Conservation (phyloP, 2,888 invertebrate species). For the Fragum whitleyi region DNA sequence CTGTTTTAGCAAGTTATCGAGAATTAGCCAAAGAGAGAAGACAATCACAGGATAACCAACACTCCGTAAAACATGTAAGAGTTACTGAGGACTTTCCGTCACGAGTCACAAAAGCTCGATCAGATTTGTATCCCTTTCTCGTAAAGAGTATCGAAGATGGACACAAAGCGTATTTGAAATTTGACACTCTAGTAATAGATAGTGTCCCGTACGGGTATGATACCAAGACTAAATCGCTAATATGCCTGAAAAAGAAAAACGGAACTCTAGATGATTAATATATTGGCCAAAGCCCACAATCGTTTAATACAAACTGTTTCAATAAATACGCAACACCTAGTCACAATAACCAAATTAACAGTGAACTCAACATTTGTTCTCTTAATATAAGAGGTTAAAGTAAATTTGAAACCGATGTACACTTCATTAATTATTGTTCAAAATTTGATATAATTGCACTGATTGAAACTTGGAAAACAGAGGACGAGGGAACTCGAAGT, state of each 20-base stretch:
- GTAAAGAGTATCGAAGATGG: not conserved
- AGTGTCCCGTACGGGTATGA: not conserved
- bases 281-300: not conserved
- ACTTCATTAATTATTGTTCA: not conserved
- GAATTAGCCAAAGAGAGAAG: not conserved
- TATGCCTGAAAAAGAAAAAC: not conserved
- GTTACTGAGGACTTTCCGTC: conserved; percentile 1
- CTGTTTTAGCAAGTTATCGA: not conserved
- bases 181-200: not conserved
- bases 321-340: too few species aligned
- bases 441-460: conserved; percentile 6
- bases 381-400: too few species aligned
- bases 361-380: too few species aligned
- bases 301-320: not conserved
- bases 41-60: too few species aligned
- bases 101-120: conserved; percentile 1
- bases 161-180: not conserved
- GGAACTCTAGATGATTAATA: not conserved
- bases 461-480: not conserved
- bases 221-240: not conserved
- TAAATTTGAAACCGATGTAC: not conserved
- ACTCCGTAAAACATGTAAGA: too few species aligned
- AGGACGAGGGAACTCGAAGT: not conserved
- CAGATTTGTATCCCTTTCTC: conserved; percentile 6
- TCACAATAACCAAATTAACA: too few species aligned